Evolutionary conservation across 2,797 vertebrate species (phyloP).

Genomic region (Pseudochirops corinnae): DNA sequence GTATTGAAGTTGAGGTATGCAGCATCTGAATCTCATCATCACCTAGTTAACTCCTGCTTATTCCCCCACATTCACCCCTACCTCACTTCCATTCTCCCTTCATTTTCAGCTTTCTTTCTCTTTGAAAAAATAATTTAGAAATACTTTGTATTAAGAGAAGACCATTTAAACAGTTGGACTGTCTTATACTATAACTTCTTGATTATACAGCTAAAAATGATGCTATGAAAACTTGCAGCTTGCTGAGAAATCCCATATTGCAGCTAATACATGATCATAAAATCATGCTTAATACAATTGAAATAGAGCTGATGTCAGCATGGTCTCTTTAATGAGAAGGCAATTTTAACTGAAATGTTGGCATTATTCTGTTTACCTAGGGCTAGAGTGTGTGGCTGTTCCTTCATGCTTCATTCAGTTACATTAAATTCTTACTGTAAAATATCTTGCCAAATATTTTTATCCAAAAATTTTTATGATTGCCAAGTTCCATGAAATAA

Average conservation of each 20-base stretch:
- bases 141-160: conserved; percentile 70
- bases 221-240: conserved; percentile 74
- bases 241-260: conserved; percentile 77
- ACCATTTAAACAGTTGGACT: conserved; percentile 76
- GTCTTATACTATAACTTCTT: conserved; percentile 78
- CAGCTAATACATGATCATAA: conserved; percentile 75
- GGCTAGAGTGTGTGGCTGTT: conserved; percentile 56
- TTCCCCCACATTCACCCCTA: no score
- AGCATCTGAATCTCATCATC: conserved; percentile 26
- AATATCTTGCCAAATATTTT: conserved; percentile 74
- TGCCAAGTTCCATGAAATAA: conserved; percentile 47
- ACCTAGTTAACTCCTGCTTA: conserved; percentile 43
- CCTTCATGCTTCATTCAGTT: conserved; percentile 72
- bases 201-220: conserved; percentile 78
- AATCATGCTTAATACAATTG: conserved; percentile 79
- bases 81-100: conserved; percentile 61
- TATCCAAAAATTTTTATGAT: conserved; percentile 12
- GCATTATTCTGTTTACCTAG: conserved; percentile 77
- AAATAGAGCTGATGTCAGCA: conserved; percentile 82
- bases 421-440: conserved; percentile 74
- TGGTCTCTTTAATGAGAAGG: conserved; percentile 80
- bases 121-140: conserved; percentile 75
- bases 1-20: no score
- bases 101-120: conserved; percentile 71
- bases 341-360: conserved; percentile 80